Evolutionary conservation across 64 coral and sea anemone genomes (phyloP), one percentile per base, ranked within the genome.

Genomic region (Pocillopora damicornis): DNA sequence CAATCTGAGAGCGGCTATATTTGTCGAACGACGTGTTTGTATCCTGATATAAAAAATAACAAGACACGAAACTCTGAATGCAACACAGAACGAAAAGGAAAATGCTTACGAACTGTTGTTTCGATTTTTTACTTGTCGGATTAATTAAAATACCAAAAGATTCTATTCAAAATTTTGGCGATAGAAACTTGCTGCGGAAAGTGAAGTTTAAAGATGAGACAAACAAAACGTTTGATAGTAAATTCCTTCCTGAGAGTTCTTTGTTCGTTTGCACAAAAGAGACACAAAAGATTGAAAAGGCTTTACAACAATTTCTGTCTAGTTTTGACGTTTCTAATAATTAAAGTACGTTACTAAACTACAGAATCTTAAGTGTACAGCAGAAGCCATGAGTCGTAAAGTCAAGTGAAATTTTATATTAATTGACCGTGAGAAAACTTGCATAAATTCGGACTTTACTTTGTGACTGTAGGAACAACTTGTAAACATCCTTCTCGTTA

Each of bases 261-360:
- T 85, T 85, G 81, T 85, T 85, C 36, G 45, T 2, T n/a, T 0
- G 26, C 17, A 58, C 65, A 85, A 85, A 58, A 22, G 22, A n/a
- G 14, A 11, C 16, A 83, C 80, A 83, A 83, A 83, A 42, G 61
- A 67, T 37, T 42, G 11, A 83, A 85, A 65, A 23, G 37, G 45
- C 35, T 64, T 12, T 45, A 18, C 17, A 13, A 18, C 18, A 16
- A 38, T 18, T 26, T 38, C 14, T 63, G 34, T 64, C 34, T 15
- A 66, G 80, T 83, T 63, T 83, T 83, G 80, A 67, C 80, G 18
- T 65, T 63, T 68, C 20, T 30, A 18, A 72, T 38, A 81, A 81
- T 36, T 5, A 73, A 13, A 66, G 62, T 73, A 23, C 34, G 64
- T 51, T 58, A 71, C 2, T 1, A n/a, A 37, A 85, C 26, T 11